phyloP scores from a whole-genome alignment of 92 coral and sea anemone genomes.

The Muricea muricata region DNA sequence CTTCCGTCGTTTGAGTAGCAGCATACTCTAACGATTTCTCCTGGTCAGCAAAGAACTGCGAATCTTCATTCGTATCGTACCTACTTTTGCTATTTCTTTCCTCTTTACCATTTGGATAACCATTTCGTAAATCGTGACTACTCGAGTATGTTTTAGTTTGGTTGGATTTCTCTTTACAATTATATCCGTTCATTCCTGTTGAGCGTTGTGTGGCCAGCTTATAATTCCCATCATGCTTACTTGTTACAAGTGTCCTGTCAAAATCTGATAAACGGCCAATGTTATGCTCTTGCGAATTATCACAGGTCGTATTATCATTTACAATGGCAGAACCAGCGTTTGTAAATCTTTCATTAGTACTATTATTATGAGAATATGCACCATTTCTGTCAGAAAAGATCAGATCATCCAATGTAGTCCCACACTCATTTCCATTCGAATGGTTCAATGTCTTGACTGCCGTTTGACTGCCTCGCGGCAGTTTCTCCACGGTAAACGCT shows the following conservation, averaged over 20 bases:
- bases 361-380: neutral
- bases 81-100: neutral
- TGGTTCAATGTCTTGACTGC: neutral
- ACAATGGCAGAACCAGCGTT: neutral
- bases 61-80: neutral
- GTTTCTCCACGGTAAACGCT: neutral
- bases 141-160: neutral
- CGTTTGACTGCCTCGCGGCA: neutral
- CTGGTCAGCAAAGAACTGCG: neutral
- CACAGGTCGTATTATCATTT: neutral
- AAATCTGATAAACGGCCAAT: neutral
- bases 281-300: neutral
- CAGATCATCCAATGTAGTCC: neutral
- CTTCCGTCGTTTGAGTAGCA: slow-evolving; percentile 5
- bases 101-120: neutral
- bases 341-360: neutral
- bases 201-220: neutral
- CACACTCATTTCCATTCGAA: neutral
- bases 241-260: neutral
- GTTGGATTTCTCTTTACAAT: neutral
- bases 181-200: neutral
- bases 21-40: neutral
- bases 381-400: neutral
- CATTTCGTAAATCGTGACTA: neutral
- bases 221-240: neutral